Base-by-base conservation (phyloP, 2,113 vertebrate genomes). In the Hystrix cristata region DNA sequence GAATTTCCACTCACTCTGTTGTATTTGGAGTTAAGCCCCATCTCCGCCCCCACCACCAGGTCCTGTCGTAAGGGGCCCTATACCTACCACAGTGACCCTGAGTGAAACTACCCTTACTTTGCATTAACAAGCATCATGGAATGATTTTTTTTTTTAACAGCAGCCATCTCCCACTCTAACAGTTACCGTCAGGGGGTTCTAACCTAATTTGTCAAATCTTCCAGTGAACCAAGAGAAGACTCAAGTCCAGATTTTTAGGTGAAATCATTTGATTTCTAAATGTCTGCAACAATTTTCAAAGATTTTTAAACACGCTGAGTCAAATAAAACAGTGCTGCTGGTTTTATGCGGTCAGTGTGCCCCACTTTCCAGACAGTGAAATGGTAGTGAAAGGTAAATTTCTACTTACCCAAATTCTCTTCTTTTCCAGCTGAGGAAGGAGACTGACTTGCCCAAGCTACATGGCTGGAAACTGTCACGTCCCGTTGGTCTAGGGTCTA, bases 261-360 rank as follows among this genome's bases (percentile, higher is more conserved):
- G 34, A 91, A 87, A 67, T 60, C 13, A 51, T 55, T 82, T 71
- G 4, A 87, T 95, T 72, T 94, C 48, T 83, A 74, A 60, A 59
- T 25, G 18, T 62, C 7, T 65, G 31, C 48, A 51, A 81, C 38
- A 86, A 76, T 51, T 25, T 78, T 85, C 71, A 18, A 84, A 85
- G 12, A 51, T 65, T 65, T 67, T 57, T 76, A 81, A 92, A 89
- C 27, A 11, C 18, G 86, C 25, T 11, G 23, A 46, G 11, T 25
- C 72, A 46, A 14, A 43, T 43, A 74, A 25, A 46, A 15, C 12
- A 55, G 34, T n/a, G 55, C 76, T 82, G 46, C 51, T 65, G 9
- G 62, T 76, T 90, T 81, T 25, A 43, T 62, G 60, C 27, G 51
- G 31, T 19, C n/a, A 51, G 60, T 0, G 3, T 3, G 1, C 11